phyloP scores from a whole-genome alignment of 2,888 invertebrate species.

The Scrobipalpa costella region DNA sequence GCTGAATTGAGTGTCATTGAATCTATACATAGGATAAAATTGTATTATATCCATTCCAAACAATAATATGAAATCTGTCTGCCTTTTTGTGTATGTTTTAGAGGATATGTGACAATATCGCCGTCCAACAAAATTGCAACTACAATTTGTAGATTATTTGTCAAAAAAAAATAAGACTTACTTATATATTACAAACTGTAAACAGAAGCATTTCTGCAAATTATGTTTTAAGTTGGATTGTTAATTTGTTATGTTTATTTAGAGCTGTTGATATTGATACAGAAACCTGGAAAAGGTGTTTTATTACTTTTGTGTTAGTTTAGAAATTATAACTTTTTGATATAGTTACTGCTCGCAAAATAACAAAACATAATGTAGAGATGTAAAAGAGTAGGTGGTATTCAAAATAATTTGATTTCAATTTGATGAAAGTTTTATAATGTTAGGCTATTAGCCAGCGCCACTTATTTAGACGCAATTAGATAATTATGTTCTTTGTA shows the following conservation, averaged over 20 bases:
- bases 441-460: no score
- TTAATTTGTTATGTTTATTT: no score
- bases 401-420: no score
- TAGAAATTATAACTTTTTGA: no score
- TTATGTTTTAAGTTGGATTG: neutral
- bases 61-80: neutral
- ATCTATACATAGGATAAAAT: neutral
- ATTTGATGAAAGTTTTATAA: no score
- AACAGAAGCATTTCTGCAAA: neutral
- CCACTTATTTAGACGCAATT: neutral
- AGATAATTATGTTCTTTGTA: neutral
- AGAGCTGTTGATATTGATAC: no score
- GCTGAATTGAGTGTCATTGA: no score
- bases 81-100: neutral
- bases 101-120: neutral
- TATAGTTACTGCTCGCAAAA: no score
- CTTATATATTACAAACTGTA: neutral
- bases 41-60: slow-evolving; percentile 4
- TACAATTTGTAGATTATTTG: neutral
- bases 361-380: no score
- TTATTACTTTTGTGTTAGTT: no score
- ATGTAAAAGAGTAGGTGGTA: no score
- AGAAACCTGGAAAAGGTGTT: no score
- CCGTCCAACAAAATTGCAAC: neutral
- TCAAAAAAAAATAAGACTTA: neutral